Evolutionary conservation across 2,888 invertebrate species (phyloP).

Genomic region (Sphaerophoria taeniata): DNA sequence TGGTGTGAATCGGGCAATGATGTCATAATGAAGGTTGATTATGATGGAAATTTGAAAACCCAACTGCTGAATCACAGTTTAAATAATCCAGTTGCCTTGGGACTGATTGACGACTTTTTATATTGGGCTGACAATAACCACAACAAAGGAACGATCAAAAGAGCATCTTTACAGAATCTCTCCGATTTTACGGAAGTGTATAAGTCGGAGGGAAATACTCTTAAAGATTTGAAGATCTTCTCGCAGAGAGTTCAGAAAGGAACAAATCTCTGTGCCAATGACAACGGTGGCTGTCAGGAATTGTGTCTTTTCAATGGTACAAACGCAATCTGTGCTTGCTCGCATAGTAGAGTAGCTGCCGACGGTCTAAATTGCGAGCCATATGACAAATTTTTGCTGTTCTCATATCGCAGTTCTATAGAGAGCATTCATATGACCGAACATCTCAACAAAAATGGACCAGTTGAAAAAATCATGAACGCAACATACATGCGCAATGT

Average conservation of each 20-base stretch:
- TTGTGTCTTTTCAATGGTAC: conserved; percentile 90
- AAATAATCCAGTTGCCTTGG: conserved; percentile 87
- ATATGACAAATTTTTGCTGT: conserved; percentile 92
- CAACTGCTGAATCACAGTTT: conserved; percentile 84
- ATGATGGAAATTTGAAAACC: conserved; percentile 86
- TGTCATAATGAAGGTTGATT: conserved; percentile 88
- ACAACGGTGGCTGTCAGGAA: conserved; percentile 90
- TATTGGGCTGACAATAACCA: conserved; percentile 91
- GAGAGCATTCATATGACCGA: conserved; percentile 91
- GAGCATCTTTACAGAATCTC: conserved; percentile 85
- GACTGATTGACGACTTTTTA: conserved; percentile 85
- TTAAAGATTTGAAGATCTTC: conserved; percentile 88
- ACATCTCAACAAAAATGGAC: conserved; percentile 89
- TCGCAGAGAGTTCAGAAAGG: conserved; percentile 84
- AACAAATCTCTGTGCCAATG: conserved; percentile 86
- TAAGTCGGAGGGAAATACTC: conserved; percentile 86
- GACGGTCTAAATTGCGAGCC: conserved; percentile 89
- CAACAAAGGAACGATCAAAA: conserved; percentile 85
- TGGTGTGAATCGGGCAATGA: conserved; percentile 90
- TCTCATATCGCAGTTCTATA: conserved; percentile 90
- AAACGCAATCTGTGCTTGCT: conserved; percentile 89
- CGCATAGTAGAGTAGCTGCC: conserved; percentile 89
- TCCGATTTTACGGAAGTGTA: conserved; percentile 84
- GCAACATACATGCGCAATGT: conserved; percentile 91
- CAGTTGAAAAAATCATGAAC: conserved; percentile 89